These are phyloP conservation scores for Halesus radiatus DNA, from an alignment of 1,140 invertebrate species.

Conservation along the genomic window DNA sequence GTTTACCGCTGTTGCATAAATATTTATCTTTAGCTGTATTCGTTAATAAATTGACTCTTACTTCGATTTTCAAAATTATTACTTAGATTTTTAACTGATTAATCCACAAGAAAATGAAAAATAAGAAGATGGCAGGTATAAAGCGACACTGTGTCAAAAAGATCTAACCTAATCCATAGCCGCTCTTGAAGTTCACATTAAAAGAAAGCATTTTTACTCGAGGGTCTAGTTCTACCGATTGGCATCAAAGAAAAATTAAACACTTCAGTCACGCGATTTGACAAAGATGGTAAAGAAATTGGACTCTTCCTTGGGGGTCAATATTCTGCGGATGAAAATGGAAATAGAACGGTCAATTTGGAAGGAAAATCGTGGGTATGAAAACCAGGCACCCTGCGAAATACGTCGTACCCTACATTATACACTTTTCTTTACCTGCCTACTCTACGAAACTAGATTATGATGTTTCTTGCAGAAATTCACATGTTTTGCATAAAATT, in stretches of 20 bases:
- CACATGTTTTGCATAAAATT: background rate
- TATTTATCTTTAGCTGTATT: too few species aligned
- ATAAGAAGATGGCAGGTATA: too few species aligned
- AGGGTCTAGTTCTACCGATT: too few species aligned
- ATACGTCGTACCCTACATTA: background rate
- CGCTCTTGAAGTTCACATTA: too few species aligned
- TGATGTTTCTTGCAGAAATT: background rate
- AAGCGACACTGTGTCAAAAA: too few species aligned
- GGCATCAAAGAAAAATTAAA: slow-evolving; percentile 9
- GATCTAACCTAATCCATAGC: too few species aligned
- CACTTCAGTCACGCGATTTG: slow-evolving; percentile 23
- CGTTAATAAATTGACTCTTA: too few species aligned
- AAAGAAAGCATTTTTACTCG: too few species aligned
- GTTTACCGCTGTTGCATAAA: too few species aligned
- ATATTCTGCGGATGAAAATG: background rate
- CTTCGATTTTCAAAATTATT: too few species aligned
- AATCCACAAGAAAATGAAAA: too few species aligned
- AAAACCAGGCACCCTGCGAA: background rate
- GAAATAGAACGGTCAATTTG: background rate
- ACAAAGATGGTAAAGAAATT: background rate
- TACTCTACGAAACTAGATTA: background rate
- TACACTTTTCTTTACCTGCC: background rate
- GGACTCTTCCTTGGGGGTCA: slow-evolving; percentile 8
- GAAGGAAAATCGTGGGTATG: background rate
- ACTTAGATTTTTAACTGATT: too few species aligned